phyloP scores from a whole-genome alignment of 2,797 vertebrate genomes.

The Serranus cabrilla region DNA sequence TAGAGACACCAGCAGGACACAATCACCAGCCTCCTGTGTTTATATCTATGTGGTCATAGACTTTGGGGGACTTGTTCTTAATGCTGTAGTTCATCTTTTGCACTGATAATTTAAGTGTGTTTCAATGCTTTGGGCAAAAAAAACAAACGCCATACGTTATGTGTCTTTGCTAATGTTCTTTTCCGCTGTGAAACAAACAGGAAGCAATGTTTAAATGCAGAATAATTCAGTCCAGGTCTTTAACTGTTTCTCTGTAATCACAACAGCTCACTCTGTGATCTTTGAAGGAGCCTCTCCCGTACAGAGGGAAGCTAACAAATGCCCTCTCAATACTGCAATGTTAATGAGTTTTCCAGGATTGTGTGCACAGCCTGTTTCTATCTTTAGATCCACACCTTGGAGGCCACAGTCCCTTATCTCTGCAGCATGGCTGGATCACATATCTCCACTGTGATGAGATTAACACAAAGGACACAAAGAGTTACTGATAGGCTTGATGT shows the following conservation, averaged over 20 bases:
- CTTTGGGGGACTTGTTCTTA: too few species aligned
- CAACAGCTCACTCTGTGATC: conserved; percentile 1
- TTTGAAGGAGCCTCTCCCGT: neutral
- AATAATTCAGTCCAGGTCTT: neutral
- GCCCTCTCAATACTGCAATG: conserved; percentile 40
- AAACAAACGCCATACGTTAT: too few species aligned
- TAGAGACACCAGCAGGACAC: too few species aligned
- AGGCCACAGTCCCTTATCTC: conserved; percentile 41
- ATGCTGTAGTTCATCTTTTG: too few species aligned
- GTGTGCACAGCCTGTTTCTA: conserved; percentile 55
- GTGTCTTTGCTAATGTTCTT: too few species aligned
- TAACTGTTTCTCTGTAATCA: conserved; percentile 9
- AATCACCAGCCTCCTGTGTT: too few species aligned
- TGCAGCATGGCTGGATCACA: conserved; percentile 24
- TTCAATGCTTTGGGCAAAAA: too few species aligned
- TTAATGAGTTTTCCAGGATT: conserved; percentile 59
- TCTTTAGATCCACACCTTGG: conserved; percentile 59
- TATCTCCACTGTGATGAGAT: conserved; percentile 18
- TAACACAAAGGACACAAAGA: conserved; percentile 31
- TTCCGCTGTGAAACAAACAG: too few species aligned
- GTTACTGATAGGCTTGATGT: conserved; percentile 16
- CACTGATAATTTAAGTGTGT: too few species aligned
- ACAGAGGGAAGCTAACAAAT: conserved; percentile 26
- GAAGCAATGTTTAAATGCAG: neutral
- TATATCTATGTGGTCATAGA: too few species aligned